Conservation (phyloP, 2,797 vertebrate genomes). For the Acrossocheilus wenchowensis region DNA sequence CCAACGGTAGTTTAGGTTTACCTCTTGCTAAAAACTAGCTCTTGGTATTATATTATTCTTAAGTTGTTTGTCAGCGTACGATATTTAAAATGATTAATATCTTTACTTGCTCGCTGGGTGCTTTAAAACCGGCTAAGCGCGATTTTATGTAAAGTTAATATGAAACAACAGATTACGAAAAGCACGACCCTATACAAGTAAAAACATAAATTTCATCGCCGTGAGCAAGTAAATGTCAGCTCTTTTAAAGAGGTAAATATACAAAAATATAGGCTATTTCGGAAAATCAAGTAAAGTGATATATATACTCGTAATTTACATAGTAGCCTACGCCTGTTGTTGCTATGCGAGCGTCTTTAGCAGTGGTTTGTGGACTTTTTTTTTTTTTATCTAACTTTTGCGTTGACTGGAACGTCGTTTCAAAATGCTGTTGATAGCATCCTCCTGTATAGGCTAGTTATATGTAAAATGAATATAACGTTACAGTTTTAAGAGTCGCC, state of each 20-base stretch:
- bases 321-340: not conserved
- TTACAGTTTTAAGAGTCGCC: not conserved
- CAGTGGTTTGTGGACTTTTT: not conserved
- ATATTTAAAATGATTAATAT: not conserved
- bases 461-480: not conserved
- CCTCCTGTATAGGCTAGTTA: not conserved
- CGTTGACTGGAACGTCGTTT: no score
- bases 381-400: not conserved
- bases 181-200: not conserved
- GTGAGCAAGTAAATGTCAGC: not conserved
- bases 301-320: not conserved
- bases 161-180: not conserved
- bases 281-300: no score
- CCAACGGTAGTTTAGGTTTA: not conserved
- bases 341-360: not conserved
- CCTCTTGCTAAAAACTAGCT: not conserved
- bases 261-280: not conserved
- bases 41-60: not conserved
- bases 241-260: not conserved
- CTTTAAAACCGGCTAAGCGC: not conserved
- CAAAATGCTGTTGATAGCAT: not conserved
- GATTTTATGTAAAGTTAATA: not conserved
- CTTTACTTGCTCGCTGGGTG: not conserved
- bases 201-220: not conserved
- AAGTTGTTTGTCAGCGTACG: not conserved